Base-by-base conservation (phyloP, 2,797 vertebrate species). In the Enteromius unitaeniatus region DNA sequence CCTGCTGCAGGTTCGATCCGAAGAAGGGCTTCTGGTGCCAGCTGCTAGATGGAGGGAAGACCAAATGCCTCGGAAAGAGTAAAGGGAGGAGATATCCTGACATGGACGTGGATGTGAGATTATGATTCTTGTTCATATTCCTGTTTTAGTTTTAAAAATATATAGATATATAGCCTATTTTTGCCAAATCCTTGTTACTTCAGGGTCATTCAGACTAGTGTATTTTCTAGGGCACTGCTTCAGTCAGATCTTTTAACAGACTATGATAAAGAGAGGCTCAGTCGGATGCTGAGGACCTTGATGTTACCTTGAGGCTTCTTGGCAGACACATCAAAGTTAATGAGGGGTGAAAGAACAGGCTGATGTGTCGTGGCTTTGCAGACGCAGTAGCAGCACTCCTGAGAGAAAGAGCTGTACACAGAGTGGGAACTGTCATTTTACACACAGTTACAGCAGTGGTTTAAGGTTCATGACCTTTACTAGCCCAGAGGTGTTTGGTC, bases 11-110 rank as follows among this genome's bases (percentile, higher is more conserved):
- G 91, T 99, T 99, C 79, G 98, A 99, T 91, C 96, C 97, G 58
- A 99, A 99, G 93, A 99, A 99, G 91, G 98, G 98, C 84, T 99
- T 99, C 93, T 99, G 98, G 98, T 99, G 98, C 93, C 98, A 99
- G 91, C 95, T 99, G 90, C 93, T 98, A 26, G 98, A 99, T 79
- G 98, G 98, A 90, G 97, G 98, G 28, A 99, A 99, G 92, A 98
- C 96, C 0, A 99, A 99, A 93, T 99, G 98, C 94, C 93, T 99
- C 92, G 98, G 98, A 70, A 99, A 99, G 90, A 99, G 98, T 93
- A 99, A 99, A 93, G 98, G 98, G 78, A 96, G 98, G 88, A 95
- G 96, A 86, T 99, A 99, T 89, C 96, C 98, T 0, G 98, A 99
- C 91, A 99, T 99, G 98, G 96, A 97, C 91, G 92, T 95, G 0